Conservation (phyloP, 64 coral and sea anemone species). For the Trachythela sp. region DNA sequence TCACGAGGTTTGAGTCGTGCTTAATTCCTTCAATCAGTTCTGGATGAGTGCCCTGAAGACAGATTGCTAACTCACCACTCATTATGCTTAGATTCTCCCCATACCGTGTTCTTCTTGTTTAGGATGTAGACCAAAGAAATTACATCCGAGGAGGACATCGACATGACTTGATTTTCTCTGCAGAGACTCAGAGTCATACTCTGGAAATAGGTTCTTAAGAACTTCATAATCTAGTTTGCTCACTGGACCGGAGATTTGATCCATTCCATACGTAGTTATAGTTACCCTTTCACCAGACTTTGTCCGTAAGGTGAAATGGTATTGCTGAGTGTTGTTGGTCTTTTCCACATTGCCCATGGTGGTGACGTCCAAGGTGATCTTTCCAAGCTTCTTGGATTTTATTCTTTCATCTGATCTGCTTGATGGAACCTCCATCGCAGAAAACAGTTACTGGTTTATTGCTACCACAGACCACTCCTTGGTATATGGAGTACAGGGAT, state of each 20-base stretch:
- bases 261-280: neutral
- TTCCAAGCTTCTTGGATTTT: neutral
- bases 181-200: neutral
- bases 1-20: no score
- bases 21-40: no score
- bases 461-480: neutral
- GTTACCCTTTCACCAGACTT: neutral
- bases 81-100: no score
- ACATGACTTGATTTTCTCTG: neutral
- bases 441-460: neutral
- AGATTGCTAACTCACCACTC: no score
- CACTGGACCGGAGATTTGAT: neutral
- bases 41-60: no score
- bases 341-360: neutral
- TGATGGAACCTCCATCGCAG: conserved; percentile 11
- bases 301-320: neutral
- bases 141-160: no score
- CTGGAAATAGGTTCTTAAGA: neutral
- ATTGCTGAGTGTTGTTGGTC: neutral
- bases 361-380: neutral
- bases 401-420: neutral
- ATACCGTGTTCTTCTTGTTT: no score
- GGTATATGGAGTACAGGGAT: neutral
- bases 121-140: no score
- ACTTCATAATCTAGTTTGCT: neutral